Evolutionary conservation across 2,113 vertebrate genomes (phyloP).

Genomic region (Hucho hucho): DNA sequence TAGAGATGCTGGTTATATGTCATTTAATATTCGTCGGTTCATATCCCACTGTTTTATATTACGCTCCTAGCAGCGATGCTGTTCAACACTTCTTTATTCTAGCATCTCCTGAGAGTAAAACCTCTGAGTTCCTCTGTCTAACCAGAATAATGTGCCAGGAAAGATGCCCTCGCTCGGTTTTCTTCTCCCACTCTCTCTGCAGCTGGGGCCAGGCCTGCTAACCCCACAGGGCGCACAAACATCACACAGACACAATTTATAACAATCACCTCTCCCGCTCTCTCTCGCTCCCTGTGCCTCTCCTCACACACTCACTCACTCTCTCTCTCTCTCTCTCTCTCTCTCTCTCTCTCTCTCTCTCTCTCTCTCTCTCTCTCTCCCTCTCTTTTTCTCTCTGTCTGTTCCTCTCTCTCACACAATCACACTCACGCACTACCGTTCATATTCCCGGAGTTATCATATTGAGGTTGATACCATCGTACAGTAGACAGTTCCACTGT

Average conservation of each 20-base stretch:
- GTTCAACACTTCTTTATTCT: neutral
- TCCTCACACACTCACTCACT: neutral
- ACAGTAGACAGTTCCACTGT: too few relatives aligned
- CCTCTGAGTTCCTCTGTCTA: neutral
- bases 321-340: conserved; percentile 24
- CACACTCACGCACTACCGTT: too few relatives aligned
- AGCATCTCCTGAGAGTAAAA: neutral
- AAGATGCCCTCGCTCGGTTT: conserved; percentile 1
- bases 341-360: conserved; percentile 25
- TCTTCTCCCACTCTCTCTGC: neutral
- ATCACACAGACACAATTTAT: conserved; percentile 6
- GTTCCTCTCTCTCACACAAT: conserved; percentile 26
- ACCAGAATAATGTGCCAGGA: conserved; percentile 12
- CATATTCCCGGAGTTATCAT: too few relatives aligned
- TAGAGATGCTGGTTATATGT: neutral
- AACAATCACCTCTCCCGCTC: conserved; percentile 10
- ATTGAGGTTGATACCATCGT: too few relatives aligned
- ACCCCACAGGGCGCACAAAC: neutral
- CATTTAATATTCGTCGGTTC: neutral
- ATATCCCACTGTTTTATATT: conserved; percentile 1
- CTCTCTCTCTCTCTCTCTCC: conserved; percentile 25
- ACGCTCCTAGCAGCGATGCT: neutral
- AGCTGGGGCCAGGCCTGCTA: conserved; percentile 10
- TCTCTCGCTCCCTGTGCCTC: neutral
- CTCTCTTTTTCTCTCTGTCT: neutral